A percentile compares a stretch with the other conserved stretches of the same genome.
Evolutionary conservation across 2,888 invertebrate genomes (phyloP).

Genomic region (Tinea pellionella): DNA sequence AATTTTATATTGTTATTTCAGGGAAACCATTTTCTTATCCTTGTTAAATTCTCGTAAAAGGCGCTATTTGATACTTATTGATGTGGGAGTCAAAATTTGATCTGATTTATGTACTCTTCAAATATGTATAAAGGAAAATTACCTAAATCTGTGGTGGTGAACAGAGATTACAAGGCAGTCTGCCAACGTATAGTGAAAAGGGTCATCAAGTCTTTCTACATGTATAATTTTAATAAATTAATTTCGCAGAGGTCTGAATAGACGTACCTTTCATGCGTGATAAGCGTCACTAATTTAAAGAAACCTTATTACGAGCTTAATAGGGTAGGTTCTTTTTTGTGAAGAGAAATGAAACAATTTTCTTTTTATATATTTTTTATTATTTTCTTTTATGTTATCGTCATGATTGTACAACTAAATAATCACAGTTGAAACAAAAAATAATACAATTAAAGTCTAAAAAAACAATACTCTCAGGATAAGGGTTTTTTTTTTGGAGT

Average conservation of each 20-base stretch:
- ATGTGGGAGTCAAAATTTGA: background rate
- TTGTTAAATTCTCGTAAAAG: too few species aligned
- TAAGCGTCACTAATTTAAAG: background rate
- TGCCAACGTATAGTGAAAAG: background rate
- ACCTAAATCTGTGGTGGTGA: conserved; percentile 1
- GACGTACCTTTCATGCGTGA: background rate
- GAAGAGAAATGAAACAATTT: conserved; percentile 2
- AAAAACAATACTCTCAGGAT: conserved; percentile 39
- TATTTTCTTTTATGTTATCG: conserved; percentile 68
- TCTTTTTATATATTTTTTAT: conserved; percentile 35
- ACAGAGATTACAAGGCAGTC: background rate
- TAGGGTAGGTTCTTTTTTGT: background rate
- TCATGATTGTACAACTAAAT: conserved; percentile 72
- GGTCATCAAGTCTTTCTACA: conserved; percentile 6
- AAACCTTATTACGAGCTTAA: background rate
- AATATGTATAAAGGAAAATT: background rate
- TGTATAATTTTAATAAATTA: conserved; percentile 7
- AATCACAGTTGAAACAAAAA: conserved; percentile 73
- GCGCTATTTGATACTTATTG: background rate
- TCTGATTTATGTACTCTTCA: background rate
- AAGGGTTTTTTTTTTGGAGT: conserved; percentile 29
- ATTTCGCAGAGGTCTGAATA: conserved; percentile 4
- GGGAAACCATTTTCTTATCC: too few species aligned
- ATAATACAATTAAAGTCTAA: conserved; percentile 50
- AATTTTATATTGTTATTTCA: too few species aligned